These are phyloP conservation scores for Platanista minor DNA, from an alignment of 2,113 vertebrate genomes.

Conservation along the genomic window DNA sequence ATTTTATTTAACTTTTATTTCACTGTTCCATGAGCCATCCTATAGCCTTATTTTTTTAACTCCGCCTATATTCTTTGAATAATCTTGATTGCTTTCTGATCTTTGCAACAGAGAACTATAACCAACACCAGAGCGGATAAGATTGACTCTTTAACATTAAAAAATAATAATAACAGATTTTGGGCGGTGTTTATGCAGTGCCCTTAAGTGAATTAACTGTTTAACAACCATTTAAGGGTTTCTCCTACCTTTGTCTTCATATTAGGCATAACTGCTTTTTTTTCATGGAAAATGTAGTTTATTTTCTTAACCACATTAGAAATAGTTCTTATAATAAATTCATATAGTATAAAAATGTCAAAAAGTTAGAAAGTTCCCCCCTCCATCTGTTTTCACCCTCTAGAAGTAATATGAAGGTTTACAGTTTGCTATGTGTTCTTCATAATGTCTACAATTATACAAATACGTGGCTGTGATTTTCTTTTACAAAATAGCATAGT, in stretches of 20 bases:
- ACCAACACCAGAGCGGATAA: not conserved
- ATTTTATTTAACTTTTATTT: not conserved
- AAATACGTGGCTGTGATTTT: not conserved
- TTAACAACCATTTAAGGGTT: not conserved
- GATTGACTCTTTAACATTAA: not conserved
- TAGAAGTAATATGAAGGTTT: not conserved
- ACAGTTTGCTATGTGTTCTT: not conserved
- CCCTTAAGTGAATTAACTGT: not conserved
- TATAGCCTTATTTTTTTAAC: not conserved
- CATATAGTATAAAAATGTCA: not conserved
- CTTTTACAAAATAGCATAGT: constrained; percentile 2
- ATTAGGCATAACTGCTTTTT: not conserved
- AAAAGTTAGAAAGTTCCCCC: not conserved
- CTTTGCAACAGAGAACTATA: not conserved
- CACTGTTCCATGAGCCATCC: not conserved
- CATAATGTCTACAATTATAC: not conserved
- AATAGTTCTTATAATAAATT: not conserved
- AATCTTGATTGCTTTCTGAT: constrained; percentile 19
- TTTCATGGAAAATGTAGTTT: not conserved
- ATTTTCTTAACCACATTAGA: not conserved
- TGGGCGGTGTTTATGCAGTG: not conserved
- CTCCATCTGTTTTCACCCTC: not conserved
- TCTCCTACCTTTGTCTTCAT: not conserved
- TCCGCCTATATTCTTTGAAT: not conserved
- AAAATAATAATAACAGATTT: not conserved